Evolutionary conservation across 2,797 vertebrate species (phyloP), one percentile per base, ranked within the genome.

Genomic region (Rhinoraja longicauda): DNA sequence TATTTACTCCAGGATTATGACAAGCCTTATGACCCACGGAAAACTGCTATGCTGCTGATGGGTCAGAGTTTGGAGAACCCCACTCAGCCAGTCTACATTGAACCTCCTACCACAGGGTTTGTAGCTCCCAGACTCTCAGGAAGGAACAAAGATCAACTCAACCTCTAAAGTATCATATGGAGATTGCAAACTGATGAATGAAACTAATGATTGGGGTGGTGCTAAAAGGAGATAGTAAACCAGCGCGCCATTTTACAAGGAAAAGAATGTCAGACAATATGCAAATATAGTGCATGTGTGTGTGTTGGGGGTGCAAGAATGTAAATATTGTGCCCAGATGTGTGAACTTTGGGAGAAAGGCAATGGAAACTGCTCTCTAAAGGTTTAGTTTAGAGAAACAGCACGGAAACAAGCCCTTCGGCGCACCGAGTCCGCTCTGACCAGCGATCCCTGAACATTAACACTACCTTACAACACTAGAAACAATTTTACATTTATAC

Each of bases 1-100:
- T 32, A 0, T 81, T 24, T 93, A 59, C 90, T 93, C 64, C 92
- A 98, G 97, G 95, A 97, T 93, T 78, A 94, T 19, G 95, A 97
- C 62, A 95, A 95, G 75, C 95, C 96, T 57, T 97, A 96, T 81
- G 95, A 96, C 93, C 95, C 95, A 1, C 95, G 95, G 93, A 94
- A 97, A 76, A 94, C 96, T 73, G 94, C 96, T 36, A 96, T 94
- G 90, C 93, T 96, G 90, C 94, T 97, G 64, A 93, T 97, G 94
- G 97, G 97, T 67, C 97, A 97, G 93, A 95, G 95, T 93, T 94
- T 94, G 93, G 95, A 96, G 9, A 39, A 94, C 45, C 94, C 95
- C 59, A 94, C 94, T 81, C 94, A 94, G 70, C 93, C 79, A 0
- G 26, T 93, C 5, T 93, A 45, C 12, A 79, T 95, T 90, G 95